These are phyloP conservation scores for Somateria mollissima DNA, from an alignment of 2,797 vertebrate genomes.

Conservation along the genomic window DNA sequence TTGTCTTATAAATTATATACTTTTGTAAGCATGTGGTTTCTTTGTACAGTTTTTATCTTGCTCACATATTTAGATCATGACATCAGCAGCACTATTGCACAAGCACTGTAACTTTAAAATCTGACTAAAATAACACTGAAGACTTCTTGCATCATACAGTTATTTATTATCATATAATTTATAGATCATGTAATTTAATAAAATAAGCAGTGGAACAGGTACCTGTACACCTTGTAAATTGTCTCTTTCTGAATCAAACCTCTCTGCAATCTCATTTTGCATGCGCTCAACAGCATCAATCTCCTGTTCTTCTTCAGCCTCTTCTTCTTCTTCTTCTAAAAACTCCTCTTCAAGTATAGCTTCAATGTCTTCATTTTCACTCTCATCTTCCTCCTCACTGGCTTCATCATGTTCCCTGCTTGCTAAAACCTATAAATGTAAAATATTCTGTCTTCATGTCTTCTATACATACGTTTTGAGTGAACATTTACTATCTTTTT, in stretches of 20 bases:
- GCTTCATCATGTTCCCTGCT: constrained; percentile 27
- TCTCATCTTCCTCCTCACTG: constrained; percentile 64
- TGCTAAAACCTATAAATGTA: constrained; percentile 41
- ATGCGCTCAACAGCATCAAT: constrained; percentile 80
- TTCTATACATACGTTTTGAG: not conserved
- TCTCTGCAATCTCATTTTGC: constrained; percentile 84
- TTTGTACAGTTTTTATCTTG: not conserved
- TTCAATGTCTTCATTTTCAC: constrained; percentile 79
- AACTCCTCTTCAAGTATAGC: constrained; percentile 87
- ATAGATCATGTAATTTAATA: not conserved
- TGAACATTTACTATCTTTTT: not conserved
- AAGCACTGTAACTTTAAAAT: not conserved
- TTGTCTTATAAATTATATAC: not conserved
- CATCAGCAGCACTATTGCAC: not conserved
- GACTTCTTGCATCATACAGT: not conserved
- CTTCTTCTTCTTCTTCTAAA: constrained; percentile 81
- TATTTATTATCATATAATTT: not conserved
- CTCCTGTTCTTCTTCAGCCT: constrained; percentile 84
- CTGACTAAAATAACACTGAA: not conserved
- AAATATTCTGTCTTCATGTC: not conserved
- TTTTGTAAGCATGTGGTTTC: not conserved
- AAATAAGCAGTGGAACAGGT: constrained; percentile 18
- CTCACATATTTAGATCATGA: not conserved
- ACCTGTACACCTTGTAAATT: constrained; percentile 82
- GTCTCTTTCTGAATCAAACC: constrained; percentile 81